These are phyloP conservation scores for Eulemur coronatus DNA, from an alignment of 2,797 vertebrate species.

Conservation along the genomic window DNA sequence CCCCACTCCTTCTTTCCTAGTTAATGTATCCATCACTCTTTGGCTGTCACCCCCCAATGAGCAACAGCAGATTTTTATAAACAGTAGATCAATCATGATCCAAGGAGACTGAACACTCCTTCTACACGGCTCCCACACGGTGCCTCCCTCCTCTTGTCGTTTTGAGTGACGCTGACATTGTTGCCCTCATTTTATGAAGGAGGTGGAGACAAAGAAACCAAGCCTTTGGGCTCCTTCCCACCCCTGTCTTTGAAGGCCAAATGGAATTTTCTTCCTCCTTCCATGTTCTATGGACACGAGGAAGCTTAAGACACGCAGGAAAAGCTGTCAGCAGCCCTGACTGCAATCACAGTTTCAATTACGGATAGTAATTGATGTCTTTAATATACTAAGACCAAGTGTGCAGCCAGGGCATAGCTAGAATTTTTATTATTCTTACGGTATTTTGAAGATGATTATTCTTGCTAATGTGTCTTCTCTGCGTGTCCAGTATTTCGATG, in stretches of 20 bases:
- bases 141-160: accelerated
- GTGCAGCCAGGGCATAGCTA: not conserved
- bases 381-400: not conserved
- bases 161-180: not conserved
- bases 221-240: not conserved
- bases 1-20: not conserved
- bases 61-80: not conserved
- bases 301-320: not conserved
- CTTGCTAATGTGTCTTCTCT: not conserved
- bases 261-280: not conserved
- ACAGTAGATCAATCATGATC: not conserved
- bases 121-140: accelerated
- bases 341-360: not conserved
- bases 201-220: not conserved
- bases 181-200: not conserved
- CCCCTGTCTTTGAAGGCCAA: not conserved
- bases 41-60: not conserved
- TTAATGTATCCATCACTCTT: not conserved
- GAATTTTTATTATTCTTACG: not conserved
- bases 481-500: not conserved
- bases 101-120: not conserved
- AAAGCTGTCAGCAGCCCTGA: not conserved
- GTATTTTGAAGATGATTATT: not conserved
- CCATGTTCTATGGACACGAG: not conserved
- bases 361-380: not conserved